A percentile compares a stretch with the other conserved stretches of the same genome.
Evolutionary conservation across 2,797 vertebrate species (phyloP).

Genomic region (Liparis tanakae): DNA sequence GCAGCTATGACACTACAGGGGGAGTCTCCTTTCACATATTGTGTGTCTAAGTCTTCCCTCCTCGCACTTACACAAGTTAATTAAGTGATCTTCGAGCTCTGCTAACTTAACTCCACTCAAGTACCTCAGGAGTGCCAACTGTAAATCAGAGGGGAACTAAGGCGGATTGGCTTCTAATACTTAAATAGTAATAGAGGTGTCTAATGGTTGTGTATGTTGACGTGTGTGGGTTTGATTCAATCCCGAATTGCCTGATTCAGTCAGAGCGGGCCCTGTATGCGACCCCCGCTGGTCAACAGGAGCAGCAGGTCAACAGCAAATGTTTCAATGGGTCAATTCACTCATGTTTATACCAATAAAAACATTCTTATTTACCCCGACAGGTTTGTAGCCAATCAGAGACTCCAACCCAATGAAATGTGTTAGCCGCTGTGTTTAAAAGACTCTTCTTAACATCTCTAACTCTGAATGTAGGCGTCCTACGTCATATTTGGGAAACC

Average conservation of each 20-base stretch:
- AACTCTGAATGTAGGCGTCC: neutral
- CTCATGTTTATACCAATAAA: neutral
- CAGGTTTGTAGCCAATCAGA: neutral
- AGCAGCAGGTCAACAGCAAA: neutral
- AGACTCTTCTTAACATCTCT: neutral
- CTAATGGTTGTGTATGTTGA: neutral
- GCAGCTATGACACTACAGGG: constrained; percentile 33
- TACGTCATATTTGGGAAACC: neutral
- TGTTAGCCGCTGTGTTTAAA: neutral
- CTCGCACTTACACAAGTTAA: constrained; percentile 58
- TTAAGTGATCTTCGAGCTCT: constrained; percentile 48
- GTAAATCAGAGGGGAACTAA: neutral
- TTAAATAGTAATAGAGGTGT: neutral
- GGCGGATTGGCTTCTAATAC: neutral
- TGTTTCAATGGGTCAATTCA: neutral
- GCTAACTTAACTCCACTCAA: constrained; percentile 17
- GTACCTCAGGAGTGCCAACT: neutral
- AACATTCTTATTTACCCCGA: neutral
- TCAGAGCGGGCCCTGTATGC: neutral
- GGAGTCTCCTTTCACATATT: constrained; percentile 34
- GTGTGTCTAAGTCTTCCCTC: constrained; percentile 46
- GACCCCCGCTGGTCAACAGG: neutral
- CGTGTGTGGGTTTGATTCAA: constrained; percentile 4
- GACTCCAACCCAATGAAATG: neutral
- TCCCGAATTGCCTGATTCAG: neutral